Base-by-base conservation (phyloP, 1,140 invertebrate species). In the Trissolcus basalis region DNA sequence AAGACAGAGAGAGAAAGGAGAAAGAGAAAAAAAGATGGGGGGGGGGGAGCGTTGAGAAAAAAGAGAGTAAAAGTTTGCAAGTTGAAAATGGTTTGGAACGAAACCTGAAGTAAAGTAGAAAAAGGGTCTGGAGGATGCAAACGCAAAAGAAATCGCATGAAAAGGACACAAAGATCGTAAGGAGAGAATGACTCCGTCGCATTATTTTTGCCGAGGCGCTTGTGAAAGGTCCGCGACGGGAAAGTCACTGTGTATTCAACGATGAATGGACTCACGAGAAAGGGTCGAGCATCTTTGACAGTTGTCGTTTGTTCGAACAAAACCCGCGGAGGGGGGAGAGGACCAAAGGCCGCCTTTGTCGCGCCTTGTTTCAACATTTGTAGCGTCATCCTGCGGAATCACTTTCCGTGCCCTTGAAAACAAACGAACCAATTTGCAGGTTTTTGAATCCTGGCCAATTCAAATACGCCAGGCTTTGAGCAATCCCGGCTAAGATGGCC, bases 391-490 rank as follows among this genome's bases (percentile, higher is more conserved):
- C 47, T 0, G 35, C 1, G 8, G 13, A 44, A 15, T 15, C n/a
- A 51, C 36, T 51, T 51, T 44, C 35, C 32, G 60, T 39, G 50
- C 13, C 60, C 60, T 64, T 64, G 60, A 64, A 54, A 64, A 36
- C 39, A 64, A 64, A 64, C 41, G 50, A 54, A 48, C 60, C 50
- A 54, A 64, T 64, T 64, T 16, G 7, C 36, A 50, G 15, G 35
- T 32, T 50, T 60, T 59, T 59, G 13, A 59, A 59, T 12, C 14
- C 7, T 13, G 9, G 33, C 45, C 45, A 59, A 59, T 48, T 45
- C 45, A 48, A 59, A 59, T 48, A 49, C 3, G 36, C 27, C 4
- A 9, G 10, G 56, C 33, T 59, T 48, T 36, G 33, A 60, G 16
- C 41, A 49, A 43, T 50, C 36, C 41, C 41, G 8, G 32, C 7